Evolutionary conservation across 2,113 vertebrate species (phyloP), one percentile per base, ranked within the genome.

Genomic region (Cardinalis cardinalis): DNA sequence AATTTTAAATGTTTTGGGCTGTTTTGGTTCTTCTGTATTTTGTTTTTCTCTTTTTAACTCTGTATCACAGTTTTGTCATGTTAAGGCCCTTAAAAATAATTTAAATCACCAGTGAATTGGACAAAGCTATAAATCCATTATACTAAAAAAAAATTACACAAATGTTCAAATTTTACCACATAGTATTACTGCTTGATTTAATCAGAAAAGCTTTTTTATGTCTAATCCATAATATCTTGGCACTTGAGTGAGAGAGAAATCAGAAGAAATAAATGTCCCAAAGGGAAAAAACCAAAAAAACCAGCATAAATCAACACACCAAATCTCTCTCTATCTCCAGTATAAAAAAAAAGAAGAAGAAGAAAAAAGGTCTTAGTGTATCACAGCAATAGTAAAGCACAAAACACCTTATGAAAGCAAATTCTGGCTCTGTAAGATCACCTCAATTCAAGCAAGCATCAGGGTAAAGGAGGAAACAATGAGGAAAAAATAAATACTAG

Each of bases 1-100:
- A 58, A 48, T 41, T n/a, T n/a, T 0, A 8, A 28, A 40, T 18
- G 4, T n/a, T 55, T 46, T 0, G 0, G 21, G 6, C 19, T 65
- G 2, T 59, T 59, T 72, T 44, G 23, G 7, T 46, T 43, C 5
- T 59, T 61, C 28, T 34, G 25, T 4, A 28, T 51, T 80, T 46
- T 25, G 4, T 34, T 59, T 36, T 10, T 2, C 10, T 73, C 23
- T 46, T 52, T 70, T 40, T n/a, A n/a, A 34, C 44, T 88, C 29
- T 20, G 4, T 49, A 65, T 5, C 10, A 78, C 23, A 51, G 12
- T 48, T 92, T 63, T 55, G 4, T 56, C 15, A 40, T 59, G 74
- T 88, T 28, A 86, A 55, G 24, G 4, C 59, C 73, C 18, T 80
- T 72, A 12, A 38, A 82, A 81, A 44, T 20, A 77, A 51, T 32